Base-by-base conservation (phyloP, 2,797 vertebrate genomes). In the Micromesistius poutassou region DNA sequence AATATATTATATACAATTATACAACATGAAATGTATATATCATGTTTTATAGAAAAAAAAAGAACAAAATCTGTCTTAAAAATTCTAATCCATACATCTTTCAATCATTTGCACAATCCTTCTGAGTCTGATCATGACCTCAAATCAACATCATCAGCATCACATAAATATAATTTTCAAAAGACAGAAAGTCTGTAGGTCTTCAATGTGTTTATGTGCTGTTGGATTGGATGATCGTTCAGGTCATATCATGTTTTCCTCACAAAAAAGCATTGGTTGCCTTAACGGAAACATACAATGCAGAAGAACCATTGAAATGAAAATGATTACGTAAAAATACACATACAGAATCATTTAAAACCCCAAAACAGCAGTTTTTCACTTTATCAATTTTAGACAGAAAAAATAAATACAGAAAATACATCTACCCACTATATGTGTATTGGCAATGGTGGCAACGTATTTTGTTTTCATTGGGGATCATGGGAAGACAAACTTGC, bases 1-100 rank as follows among this genome's bases (percentile, higher is more conserved):
- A 42, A 13, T 68, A 68, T 68, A 68, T 68, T 68, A 28, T 28
- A 68, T 66, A 66, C n/a, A 66, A 66, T 66, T 28, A 66, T 62
- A n/a, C 50, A 66, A 66, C 62, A 68, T 68, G n/a, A 28, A 28
- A 68, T 68, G 55, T 25, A 62, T n/a, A 25, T 62, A 25, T 62
- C 2, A 5, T 25, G 55, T 25, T 62, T n/a, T 4, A 68, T 62
- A 25, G 19, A 19, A 55, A 19, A 22, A n/a, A 62, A 62, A 22
- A 8, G 9, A 1, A 62, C 8, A 62, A n/a, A 6, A 62, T n/a
- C 16, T 14, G 16, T 14, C 16, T 22, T 7, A 62, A 5, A 62
- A 62, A 62, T 62, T 19, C n/a, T 9, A 62, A 62, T 25, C n/a
- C 10, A 68, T 66, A 28, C 7, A 25, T 68, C 8, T 68, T 28